Base-by-base conservation (phyloP, 2,888 invertebrate genomes). In the Phrixothrix hirtus region DNA sequence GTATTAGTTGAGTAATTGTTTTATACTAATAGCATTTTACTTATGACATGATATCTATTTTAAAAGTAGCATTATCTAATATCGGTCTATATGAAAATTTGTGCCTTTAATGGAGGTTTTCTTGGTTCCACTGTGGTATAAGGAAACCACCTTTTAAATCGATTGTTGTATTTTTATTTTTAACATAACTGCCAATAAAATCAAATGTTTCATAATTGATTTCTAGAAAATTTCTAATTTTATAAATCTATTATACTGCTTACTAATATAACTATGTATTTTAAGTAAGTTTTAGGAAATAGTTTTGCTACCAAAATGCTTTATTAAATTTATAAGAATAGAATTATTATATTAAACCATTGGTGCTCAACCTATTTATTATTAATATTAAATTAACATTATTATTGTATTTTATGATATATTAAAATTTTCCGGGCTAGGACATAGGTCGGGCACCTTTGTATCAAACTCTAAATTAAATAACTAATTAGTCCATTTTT, bases 51-150 rank as follows among this genome's bases (percentile, higher is more conserved):
- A 47, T 31, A 39, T 48, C 31, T 48, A 48, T 53, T 47, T 47
- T 43, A 53, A 32, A 43, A 48, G 37, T 48, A 48, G 34, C 38
- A 41, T 26, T 26, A 39, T 27, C 37, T 31, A 59, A 53, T 61
- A 64, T 68, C 68, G 70, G 70, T 71, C 70, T 70, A 70, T 65
- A 65, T 61, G 65, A 59, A 69, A 68, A 69, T 69, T 68, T 67
- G 71, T 72, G 71, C 72, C 72, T 71, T 72, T 66, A 63, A 66
- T 66, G 62, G 63, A 63, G 65, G 62, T 64, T 63, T 64, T 66
- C 58, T 58, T 59, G 54, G 61, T 68, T 69, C 41, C 29, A 41
- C 13, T 34, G 34, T 48, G 46, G 29, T 41, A 27, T 41, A 38
- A 34, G 9, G 10, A 34, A 34, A 34, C 34, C 9, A 34, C n/a